These are phyloP conservation scores for Ectemnius cavifrons DNA, from an alignment of 2,888 invertebrate genomes.

Conservation along the genomic window DNA sequence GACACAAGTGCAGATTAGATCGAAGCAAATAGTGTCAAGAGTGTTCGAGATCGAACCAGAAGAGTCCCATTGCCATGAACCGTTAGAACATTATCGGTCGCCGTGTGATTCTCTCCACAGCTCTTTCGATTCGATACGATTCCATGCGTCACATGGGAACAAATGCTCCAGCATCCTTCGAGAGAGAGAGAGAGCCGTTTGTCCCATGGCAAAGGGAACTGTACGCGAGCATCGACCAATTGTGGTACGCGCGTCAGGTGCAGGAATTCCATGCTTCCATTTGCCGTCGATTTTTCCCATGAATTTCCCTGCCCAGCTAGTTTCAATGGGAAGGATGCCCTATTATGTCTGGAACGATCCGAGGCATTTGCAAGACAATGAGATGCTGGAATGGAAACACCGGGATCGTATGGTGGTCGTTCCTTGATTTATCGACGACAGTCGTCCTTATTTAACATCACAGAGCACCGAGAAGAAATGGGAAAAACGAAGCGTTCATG, in stretches of 20 bases:
- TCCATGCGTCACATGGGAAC: no score
- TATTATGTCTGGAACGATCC: conserved; percentile 31
- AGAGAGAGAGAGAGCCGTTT: not conserved
- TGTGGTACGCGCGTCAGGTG: not conserved
- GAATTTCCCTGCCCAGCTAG: not conserved
- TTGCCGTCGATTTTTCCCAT: not conserved
- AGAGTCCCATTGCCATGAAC: conserved; percentile 40
- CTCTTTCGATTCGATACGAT: not conserved
- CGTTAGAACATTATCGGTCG: conserved; percentile 61
- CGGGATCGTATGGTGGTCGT: conserved; percentile 20
- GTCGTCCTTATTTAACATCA: conserved; percentile 40
- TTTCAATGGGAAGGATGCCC: conserved; percentile 19
- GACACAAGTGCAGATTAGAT: not conserved
- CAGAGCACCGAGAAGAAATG: conserved; percentile 25
- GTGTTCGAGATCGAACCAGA: conserved; percentile 27
- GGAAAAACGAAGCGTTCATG: not conserved
- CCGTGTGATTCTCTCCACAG: conserved; percentile 27
- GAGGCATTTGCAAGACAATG: conserved; percentile 38
- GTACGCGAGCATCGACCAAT: no score
- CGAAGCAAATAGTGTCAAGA: conserved; percentile 12
- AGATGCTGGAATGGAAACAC: conserved; percentile 19
- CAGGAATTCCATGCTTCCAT: not conserved
- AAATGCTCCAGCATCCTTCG: not conserved
- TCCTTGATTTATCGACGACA: conserved; percentile 34
- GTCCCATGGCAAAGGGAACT: no score